These are phyloP conservation scores for Drosophila sucinea DNA, from an alignment of 1,140 invertebrate genomes.

Conservation along the genomic window DNA sequence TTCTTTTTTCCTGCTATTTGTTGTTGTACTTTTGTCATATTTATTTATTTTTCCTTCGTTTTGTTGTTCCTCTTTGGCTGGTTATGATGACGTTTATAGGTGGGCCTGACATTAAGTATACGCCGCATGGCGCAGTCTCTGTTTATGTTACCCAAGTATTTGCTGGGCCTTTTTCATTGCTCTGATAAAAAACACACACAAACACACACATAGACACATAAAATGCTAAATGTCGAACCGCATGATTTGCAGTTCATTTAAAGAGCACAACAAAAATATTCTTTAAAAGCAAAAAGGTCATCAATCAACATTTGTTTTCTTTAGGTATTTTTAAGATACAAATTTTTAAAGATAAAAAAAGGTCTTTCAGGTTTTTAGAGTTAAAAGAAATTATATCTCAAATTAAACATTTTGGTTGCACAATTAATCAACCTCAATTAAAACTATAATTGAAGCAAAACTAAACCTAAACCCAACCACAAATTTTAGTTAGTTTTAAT, in stretches of 20 bases:
- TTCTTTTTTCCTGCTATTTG: background rate
- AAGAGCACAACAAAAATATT: background rate
- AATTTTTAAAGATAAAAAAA: background rate
- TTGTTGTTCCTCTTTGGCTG: constrained; percentile 35
- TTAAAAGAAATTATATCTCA: too few species aligned
- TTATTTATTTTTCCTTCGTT: constrained; percentile 25
- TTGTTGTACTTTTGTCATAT: constrained; percentile 12
- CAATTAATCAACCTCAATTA: too few species aligned
- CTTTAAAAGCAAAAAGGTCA: background rate
- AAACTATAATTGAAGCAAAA: background rate
- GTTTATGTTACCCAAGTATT: constrained; percentile 53
- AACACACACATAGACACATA: background rate
- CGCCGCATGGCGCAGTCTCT: constrained; percentile 53
- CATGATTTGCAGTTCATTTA: constrained; percentile 23
- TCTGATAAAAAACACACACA: constrained; percentile 18
- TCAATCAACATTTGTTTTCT: background rate
- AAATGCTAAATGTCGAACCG: constrained; percentile 15
- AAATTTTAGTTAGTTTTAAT: too few species aligned
- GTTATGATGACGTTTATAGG: constrained; percentile 67
- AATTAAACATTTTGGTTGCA: too few species aligned
- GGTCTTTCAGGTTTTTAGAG: background rate
- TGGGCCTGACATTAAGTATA: constrained; percentile 63
- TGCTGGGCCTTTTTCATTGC: constrained; percentile 39
- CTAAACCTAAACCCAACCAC: background rate
- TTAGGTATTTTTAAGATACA: background rate